A percentile compares a stretch with the other conserved stretches of the same genome.
phyloP scores from a whole-genome alignment of 2,113 vertebrate species.

The Phyllostomus discolor region DNA sequence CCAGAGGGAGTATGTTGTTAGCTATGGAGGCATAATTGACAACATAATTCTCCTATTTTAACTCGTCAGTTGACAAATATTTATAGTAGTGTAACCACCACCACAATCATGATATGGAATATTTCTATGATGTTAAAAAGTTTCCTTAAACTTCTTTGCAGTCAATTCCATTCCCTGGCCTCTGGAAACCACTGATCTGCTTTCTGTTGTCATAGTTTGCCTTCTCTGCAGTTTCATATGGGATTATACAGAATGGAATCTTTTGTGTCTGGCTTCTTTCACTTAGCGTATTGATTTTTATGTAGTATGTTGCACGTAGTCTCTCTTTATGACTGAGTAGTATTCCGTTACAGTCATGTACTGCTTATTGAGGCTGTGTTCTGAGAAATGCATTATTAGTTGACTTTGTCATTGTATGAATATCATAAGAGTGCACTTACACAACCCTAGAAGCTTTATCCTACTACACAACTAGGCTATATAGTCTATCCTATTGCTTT shows the following conservation, averaged over 20 bases:
- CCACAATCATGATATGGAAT: background rate
- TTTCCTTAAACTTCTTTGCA: background rate
- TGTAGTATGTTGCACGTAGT: background rate
- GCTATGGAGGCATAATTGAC: background rate
- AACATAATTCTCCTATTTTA: background rate
- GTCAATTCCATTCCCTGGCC: background rate
- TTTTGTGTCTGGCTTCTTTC: background rate
- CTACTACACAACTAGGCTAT: too few relatives aligned
- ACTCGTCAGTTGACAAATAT: background rate
- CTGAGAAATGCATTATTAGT: background rate
- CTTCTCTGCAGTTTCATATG: background rate
- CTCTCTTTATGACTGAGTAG: background rate
- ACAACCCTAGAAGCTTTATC: too few relatives aligned
- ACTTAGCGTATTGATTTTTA: background rate
- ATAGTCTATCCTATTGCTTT: background rate
- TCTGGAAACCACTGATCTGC: background rate
- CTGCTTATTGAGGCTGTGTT: background rate
- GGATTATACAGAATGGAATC: background rate
- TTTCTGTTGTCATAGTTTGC: background rate
- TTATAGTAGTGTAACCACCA: background rate
- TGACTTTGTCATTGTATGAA: background rate
- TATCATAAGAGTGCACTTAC: too few relatives aligned
- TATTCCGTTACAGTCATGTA: background rate
- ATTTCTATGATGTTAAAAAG: background rate
- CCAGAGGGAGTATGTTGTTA: background rate